Percentiles rank a stretch among this genome's conserved stretches.
Evolutionary conservation across 1,140 invertebrate genomes (phyloP).

Genomic region (Pachypsylla venusta): DNA sequence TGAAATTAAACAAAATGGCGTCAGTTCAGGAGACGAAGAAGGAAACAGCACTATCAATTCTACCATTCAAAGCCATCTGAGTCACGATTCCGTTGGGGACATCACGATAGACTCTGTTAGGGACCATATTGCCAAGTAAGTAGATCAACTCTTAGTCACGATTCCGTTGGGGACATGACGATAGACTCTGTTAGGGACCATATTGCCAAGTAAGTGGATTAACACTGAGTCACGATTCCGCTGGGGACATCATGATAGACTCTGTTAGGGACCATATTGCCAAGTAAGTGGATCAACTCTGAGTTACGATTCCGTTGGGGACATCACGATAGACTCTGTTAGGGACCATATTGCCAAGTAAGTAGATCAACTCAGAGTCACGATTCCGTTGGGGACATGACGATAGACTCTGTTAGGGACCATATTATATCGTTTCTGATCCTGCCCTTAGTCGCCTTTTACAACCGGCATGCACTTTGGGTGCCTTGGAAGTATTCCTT

Average conservation of each 20-base stretch:
- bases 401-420: neutral
- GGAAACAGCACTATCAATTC: constrained; percentile 31
- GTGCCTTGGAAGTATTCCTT: no score
- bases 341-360: constrained; percentile 54
- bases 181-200: neutral
- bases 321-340: constrained; percentile 88
- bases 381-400: neutral
- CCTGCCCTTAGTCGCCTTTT: no score
- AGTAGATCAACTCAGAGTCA: neutral
- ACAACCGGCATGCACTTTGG: no score
- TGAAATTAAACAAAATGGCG: constrained; percentile 24
- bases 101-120: constrained; percentile 89
- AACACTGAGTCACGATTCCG: constrained; percentile 43
- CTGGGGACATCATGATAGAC: constrained; percentile 83
- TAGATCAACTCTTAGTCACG: neutral
- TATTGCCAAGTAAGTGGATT: no score
- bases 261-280: constrained; percentile 74
- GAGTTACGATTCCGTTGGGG: constrained; percentile 57
- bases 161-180: neutral
- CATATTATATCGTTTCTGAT: neutral
- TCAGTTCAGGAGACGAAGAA: constrained; percentile 29
- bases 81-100: constrained; percentile 56
- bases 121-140: constrained; percentile 48
- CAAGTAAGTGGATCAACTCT: no score
- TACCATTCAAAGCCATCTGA: constrained; percentile 29